Conservation (phyloP, 2,797 vertebrate species). For the Vireo griseus region DNA sequence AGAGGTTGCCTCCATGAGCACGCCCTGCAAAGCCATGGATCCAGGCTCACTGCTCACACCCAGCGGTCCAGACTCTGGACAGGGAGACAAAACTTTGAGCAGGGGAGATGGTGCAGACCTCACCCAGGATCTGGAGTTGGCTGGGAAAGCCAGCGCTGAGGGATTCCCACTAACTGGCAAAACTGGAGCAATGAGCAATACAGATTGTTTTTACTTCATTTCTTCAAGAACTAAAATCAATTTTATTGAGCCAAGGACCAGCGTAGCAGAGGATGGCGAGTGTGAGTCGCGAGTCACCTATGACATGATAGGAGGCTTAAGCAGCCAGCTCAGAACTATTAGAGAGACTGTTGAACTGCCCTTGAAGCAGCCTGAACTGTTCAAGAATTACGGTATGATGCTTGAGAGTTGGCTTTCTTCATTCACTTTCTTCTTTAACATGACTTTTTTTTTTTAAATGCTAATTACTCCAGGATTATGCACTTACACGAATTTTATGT, state of each 20-base stretch:
- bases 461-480: neutral
- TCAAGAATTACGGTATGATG: constrained; percentile 85
- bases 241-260: constrained; percentile 53
- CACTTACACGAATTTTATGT: neutral
- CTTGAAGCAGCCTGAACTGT: constrained; percentile 87
- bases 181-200: constrained; percentile 33
- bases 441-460: neutral
- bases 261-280: neutral
- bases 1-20: constrained; percentile 65
- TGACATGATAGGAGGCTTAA: constrained; percentile 90
- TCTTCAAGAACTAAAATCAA: constrained; percentile 78
- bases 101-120: neutral
- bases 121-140: neutral
- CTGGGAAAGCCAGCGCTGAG: neutral
- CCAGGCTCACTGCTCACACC: neutral
- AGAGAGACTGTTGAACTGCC: constrained; percentile 92
- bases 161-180: neutral
- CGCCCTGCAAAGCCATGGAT: constrained; percentile 57
- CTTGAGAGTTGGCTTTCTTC: neutral
- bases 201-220: constrained; percentile 85
- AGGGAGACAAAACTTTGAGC: neutral
- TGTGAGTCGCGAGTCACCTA: constrained; percentile 81
- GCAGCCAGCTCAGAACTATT: constrained; percentile 84
- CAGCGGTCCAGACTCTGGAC: neutral
- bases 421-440: neutral